Percentiles rank a stretch among this genome's conserved stretches.
phyloP scores from a whole-genome alignment of 1,140 invertebrate genomes.

The Lasaia peninsularis region DNA sequence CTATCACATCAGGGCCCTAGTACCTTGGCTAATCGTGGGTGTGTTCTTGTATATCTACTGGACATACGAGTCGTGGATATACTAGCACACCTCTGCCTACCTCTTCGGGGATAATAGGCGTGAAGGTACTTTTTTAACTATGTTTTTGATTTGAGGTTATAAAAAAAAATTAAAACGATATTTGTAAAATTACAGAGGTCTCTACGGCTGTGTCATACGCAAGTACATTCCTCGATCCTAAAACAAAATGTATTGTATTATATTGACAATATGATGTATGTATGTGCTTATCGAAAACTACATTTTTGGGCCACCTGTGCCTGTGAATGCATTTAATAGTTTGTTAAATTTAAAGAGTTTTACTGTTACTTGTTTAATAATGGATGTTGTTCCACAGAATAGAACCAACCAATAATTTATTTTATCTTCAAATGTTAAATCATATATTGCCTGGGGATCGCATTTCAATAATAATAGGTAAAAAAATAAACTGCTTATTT shows the following conservation, averaged over 20 bases:
- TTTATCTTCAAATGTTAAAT: too few species aligned
- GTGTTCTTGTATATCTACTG: too few species aligned
- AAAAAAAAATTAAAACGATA: not conserved
- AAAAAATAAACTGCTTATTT: too few species aligned
- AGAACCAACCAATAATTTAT: too few species aligned
- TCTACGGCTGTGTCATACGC: constrained; percentile 64
- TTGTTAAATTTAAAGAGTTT: constrained; percentile 71
- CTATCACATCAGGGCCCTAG: too few species aligned
- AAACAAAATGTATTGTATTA: constrained; percentile 27
- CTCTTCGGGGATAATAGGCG: too few species aligned
- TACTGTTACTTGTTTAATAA: constrained; percentile 71
- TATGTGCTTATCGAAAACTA: constrained; percentile 33
- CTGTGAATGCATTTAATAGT: constrained; percentile 70
- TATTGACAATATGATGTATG: constrained; percentile 40
- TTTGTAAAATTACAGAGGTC: not conserved
- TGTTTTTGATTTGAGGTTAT: not conserved
- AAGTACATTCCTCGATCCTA: constrained; percentile 60
- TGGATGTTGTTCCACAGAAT: constrained; percentile 22
- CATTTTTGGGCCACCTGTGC: constrained; percentile 52
- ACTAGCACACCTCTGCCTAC: too few species aligned
- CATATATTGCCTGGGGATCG: too few species aligned
- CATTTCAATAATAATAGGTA: too few species aligned
- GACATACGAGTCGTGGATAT: too few species aligned
- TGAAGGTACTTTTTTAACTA: too few species aligned
- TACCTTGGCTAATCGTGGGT: too few species aligned